Conservation (phyloP, 2,888 invertebrate species). For the Caenorhabditis sp. region DNA sequence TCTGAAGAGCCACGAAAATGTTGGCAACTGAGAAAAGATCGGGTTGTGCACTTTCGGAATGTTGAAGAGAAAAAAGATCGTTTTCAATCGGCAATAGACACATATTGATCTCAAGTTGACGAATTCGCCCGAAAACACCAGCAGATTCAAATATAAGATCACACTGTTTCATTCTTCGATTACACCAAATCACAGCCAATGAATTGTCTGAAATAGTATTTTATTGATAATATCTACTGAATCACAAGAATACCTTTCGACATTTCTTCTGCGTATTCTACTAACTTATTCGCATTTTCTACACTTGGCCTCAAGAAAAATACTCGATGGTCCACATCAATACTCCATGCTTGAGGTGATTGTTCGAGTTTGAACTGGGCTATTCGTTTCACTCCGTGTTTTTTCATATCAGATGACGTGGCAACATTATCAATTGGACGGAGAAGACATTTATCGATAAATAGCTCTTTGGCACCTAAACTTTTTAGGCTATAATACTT, state of each 20-base stretch:
- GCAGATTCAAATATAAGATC: slow-evolving; percentile 59
- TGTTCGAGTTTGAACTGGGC: slow-evolving; percentile 31
- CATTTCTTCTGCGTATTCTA: slow-evolving; percentile 27
- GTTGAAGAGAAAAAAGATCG: slow-evolving; percentile 86
- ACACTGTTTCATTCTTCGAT: slow-evolving; percentile 51
- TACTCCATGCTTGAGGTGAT: slow-evolving; percentile 46
- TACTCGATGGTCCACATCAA: slow-evolving; percentile 50
- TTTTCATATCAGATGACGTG: slow-evolving; percentile 82
- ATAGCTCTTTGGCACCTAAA: slow-evolving; percentile 77
- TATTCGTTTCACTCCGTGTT: slow-evolving; percentile 77
- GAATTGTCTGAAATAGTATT: slow-evolving; percentile 22
- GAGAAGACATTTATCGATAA: slow-evolving; percentile 85
- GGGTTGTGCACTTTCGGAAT: slow-evolving; percentile 80
- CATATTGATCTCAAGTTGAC: slow-evolving; percentile 51
- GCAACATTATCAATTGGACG: slow-evolving; percentile 88
- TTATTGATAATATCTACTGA: too few relatives aligned
- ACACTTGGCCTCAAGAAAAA: slow-evolving; percentile 57
- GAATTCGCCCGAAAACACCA: slow-evolving; percentile 60
- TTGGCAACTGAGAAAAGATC: slow-evolving; percentile 78
- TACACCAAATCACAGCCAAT: slow-evolving; percentile 61
- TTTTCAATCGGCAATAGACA: slow-evolving; percentile 82
- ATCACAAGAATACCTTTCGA: background rate
- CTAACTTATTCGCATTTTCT: slow-evolving; percentile 39
- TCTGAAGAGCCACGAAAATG: slow-evolving; percentile 82
- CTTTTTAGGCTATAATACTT: background rate